phyloP scores from a whole-genome alignment of 53 echinoderm and acorn worm genomes.

The Pentamera pediparva region DNA sequence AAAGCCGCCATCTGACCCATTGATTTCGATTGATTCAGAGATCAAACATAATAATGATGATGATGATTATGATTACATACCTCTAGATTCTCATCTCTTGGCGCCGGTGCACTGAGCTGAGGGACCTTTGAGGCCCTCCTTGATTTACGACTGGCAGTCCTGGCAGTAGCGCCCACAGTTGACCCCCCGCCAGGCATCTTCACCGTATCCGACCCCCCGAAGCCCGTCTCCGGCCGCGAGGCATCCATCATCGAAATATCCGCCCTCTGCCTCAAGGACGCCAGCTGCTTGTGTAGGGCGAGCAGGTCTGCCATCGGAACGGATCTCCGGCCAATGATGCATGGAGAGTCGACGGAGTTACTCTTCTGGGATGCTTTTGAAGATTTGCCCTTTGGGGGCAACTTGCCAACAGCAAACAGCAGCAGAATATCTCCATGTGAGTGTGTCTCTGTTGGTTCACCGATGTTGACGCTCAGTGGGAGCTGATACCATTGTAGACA shows the following conservation, averaged over 20 bases:
- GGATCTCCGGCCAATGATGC: too few relatives aligned
- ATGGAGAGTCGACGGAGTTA: too few relatives aligned
- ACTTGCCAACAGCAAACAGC: conserved; percentile 53
- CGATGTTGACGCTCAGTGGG: conserved; percentile 23
- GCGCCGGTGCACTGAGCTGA: conserved; percentile 88
- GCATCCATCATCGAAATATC: conserved; percentile 79
- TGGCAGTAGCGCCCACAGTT: conserved; percentile 33
- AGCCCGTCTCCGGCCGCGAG: conserved; percentile 26
- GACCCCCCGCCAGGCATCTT: conserved; percentile 1
- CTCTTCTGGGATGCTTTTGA: conserved; percentile 2
- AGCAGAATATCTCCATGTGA: conserved; percentile 43
- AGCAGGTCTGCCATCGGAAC: conserved; percentile 52
- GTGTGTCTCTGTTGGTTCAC: conserved; percentile 4
- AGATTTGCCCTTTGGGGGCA: conserved; percentile 33
- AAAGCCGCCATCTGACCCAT: not conserved
- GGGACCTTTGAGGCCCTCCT: conserved; percentile 76
- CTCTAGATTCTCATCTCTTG: conserved; percentile 88
- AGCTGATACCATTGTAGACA: conserved; percentile 98
- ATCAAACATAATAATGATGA: too few relatives aligned
- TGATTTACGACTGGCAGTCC: conserved; percentile 60
- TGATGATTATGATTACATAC: conserved; percentile 30
- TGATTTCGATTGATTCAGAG: too few relatives aligned
- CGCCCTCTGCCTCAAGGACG: conserved; percentile 71
- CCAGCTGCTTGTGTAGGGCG: conserved; percentile 64
- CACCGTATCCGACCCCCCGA: conserved; percentile 19